Percentiles rank a stretch among this genome's conserved stretches.
Evolutionary conservation across 2,113 vertebrate genomes (phyloP).

Genomic region (Piaya cayana): DNA sequence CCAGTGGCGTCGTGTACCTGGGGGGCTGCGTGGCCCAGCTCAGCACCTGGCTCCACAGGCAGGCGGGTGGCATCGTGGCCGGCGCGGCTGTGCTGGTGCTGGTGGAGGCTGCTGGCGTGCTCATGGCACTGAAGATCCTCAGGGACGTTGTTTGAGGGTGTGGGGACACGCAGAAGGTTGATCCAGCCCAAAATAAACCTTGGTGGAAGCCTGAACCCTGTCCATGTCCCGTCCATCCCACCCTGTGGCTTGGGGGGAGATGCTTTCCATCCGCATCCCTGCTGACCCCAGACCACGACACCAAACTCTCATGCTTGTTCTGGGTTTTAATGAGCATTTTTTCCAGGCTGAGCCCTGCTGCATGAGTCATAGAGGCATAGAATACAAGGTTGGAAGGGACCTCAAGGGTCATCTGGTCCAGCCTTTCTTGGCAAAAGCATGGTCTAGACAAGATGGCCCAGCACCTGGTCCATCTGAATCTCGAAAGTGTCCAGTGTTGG

Average conservation of each 20-base stretch:
- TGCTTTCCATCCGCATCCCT: fast-evolving
- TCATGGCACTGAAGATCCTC: constrained; percentile 74
- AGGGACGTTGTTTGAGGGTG: constrained; percentile 49
- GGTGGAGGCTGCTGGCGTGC: constrained; percentile 75
- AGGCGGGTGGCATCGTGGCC: constrained; percentile 33
- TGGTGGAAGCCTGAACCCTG: fast-evolving
- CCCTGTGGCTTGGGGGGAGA: fast-evolving
- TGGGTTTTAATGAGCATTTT: constrained; percentile 7
- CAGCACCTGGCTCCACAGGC: constrained; percentile 74
- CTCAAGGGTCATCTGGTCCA: no score
- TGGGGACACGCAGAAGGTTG: fast-evolving
- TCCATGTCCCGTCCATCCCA: fast-evolving
- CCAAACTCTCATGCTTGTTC: fast-evolving
- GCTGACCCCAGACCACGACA: not conserved
- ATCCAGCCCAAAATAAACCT: not conserved
- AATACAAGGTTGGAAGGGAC: no score
- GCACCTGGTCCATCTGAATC: no score
- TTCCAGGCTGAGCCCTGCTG: not conserved
- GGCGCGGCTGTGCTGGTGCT: constrained; percentile 7
- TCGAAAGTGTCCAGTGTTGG: no score
- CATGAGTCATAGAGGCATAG: no score
- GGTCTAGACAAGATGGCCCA: no score
- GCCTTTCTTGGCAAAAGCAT: no score
- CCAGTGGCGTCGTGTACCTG: constrained; percentile 74
- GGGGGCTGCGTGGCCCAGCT: constrained; percentile 82